phyloP scores from a whole-genome alignment of 2,888 invertebrate species.

The Cosmopolites sordidus region DNA sequence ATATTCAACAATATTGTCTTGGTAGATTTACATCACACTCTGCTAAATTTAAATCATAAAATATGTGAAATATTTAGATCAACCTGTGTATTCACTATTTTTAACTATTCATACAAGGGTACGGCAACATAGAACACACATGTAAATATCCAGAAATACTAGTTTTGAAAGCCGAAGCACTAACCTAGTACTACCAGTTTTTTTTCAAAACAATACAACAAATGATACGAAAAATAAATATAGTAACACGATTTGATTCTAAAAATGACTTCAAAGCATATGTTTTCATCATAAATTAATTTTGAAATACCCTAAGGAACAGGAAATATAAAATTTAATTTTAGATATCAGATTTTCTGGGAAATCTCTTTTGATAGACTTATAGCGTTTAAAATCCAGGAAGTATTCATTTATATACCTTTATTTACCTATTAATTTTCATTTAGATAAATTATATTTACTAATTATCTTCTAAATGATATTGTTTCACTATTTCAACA shows the following conservation, averaged over 20 bases:
- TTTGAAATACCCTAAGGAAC: background rate
- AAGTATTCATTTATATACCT: too few species aligned
- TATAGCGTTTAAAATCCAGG: background rate
- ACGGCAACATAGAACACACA: background rate
- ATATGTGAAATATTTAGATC: slow-evolving; percentile 22
- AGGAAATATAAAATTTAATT: slow-evolving; percentile 1
- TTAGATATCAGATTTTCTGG: background rate
- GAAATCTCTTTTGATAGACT: background rate
- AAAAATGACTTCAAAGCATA: too few species aligned
- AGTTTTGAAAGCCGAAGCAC: background rate
- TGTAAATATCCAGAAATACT: too few species aligned
- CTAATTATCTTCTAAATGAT: too few species aligned
- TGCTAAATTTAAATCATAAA: slow-evolving; percentile 15
- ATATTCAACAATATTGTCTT: too few species aligned
- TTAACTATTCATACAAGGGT: slow-evolving; percentile 13
- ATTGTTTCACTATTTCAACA: too few species aligned
- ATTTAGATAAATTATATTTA: too few species aligned
- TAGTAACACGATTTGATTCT: too few species aligned
- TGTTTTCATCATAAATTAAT: background rate
- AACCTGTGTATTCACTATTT: slow-evolving; percentile 10
- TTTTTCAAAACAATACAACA: background rate
- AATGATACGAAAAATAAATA: too few species aligned
- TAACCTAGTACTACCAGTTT: background rate
- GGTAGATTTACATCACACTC: background rate
- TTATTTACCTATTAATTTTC: too few species aligned